Evolutionary conservation across 2,888 invertebrate species (phyloP), one percentile per base, ranked within the genome.

Genomic region (Philonicus albiceps): DNA sequence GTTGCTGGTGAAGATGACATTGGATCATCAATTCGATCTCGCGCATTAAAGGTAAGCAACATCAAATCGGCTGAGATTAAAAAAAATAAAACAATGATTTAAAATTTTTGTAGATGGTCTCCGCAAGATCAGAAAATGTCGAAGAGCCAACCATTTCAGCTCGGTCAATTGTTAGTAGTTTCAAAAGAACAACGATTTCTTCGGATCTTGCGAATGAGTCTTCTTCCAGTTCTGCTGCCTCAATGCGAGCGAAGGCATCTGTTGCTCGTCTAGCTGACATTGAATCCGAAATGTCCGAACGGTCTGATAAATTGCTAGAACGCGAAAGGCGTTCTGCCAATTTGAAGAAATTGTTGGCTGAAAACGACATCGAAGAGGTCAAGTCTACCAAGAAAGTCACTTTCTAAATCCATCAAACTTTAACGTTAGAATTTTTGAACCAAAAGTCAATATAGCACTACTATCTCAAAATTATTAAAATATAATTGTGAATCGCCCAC

Each of bases 281-380:
- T 73, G 96, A 96, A 90, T 94, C 94, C 81, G 96, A 96, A 91
- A 96, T 96, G 95, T 94, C 95, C 72, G 95, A 95, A 89, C 92
- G 96, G 87, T 94, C 93, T 22, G 95, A 96, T 90, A 94, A 95
- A 89, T 94, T 94, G 89, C 95, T 95, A 0, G 94, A 94, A 27
- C 94, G 96, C 88, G 96, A 96, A 90, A 94, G 95, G 87, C 94
- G 96, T 75, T 94, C 95, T 1, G 95, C 95, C 0, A 94, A 95
- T 85, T 93, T 96, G 40, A 93, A 95, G 85, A 95, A 95, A 0
- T 91, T 96, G 34, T 94, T 96, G 22, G 95, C 94, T 83, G 96
- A 94, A 89, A 92, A 92, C 6, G 94, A 94, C 86, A 90, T 88
- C 80, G 88, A 88, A 55, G 84, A 85, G 49, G 74, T 87, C 19